A percentile compares a stretch with the other conserved stretches of the same genome.
phyloP scores from a whole-genome alignment of 2,797 vertebrate genomes.

The Myotis planiceps region DNA sequence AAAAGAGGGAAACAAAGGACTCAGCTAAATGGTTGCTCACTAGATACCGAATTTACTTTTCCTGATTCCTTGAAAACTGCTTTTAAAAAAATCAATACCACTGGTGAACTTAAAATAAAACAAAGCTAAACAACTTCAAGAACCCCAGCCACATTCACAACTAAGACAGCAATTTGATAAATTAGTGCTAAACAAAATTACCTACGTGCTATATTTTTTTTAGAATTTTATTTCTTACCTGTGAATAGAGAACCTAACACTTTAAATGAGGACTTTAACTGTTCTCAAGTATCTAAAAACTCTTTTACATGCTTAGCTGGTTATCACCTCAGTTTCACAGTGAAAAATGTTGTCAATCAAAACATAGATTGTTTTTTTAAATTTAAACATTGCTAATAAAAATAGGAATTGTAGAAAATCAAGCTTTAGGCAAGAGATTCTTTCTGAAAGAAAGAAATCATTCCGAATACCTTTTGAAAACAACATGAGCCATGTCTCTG shows the following conservation, averaged over 20 bases:
- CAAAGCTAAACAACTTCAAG: neutral
- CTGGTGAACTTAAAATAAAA: neutral
- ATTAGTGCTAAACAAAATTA: neutral
- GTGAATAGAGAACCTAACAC: neutral
- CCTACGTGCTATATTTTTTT: neutral
- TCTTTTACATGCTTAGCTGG: neutral
- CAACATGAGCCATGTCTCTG: neutral
- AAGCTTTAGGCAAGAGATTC: neutral
- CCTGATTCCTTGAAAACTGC: neutral
- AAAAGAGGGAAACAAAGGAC: neutral
- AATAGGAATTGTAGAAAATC: neutral
- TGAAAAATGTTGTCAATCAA: neutral
- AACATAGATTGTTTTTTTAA: neutral
- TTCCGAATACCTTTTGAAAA: constrained; percentile 9
- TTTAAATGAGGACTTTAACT: neutral
- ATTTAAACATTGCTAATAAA: neutral
- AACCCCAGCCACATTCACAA: neutral
- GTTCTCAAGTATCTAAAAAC: neutral
- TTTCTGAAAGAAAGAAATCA: neutral
- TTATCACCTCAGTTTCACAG: neutral
- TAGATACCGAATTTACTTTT: neutral
- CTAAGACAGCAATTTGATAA: neutral
- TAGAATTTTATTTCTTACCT: neutral
- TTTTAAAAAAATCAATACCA: neutral
- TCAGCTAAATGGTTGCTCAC: neutral